These are phyloP conservation scores for Oryctolagus cuniculus DNA, from an alignment of 2,113 vertebrate genomes.

Conservation along the genomic window DNA sequence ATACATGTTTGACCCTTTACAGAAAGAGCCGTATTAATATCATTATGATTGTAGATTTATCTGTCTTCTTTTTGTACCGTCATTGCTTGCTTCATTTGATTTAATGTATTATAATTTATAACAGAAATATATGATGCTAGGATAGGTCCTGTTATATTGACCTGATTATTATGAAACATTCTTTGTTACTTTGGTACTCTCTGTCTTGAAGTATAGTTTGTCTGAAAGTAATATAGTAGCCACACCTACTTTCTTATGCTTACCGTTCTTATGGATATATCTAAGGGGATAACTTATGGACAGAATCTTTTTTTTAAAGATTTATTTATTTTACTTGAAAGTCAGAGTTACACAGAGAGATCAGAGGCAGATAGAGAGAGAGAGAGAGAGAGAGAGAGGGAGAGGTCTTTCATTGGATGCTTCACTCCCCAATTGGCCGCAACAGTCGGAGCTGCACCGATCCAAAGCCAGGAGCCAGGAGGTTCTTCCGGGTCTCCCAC, in stretches of 20 bases:
- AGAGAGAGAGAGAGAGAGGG: no score
- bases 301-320: neutral
- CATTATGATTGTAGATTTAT: neutral
- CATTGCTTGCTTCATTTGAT: neutral
- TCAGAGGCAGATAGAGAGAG: no score
- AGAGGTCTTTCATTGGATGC: no score
- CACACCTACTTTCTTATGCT: neutral
- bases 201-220: neutral
- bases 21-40: neutral
- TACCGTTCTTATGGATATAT: neutral
- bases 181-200: neutral
- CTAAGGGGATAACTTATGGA: neutral
- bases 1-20: neutral
- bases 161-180: neutral
- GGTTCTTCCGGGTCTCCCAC: no score
- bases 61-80: neutral
- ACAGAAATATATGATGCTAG: neutral
- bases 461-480: no score
- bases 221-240: neutral
- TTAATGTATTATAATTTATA: neutral
- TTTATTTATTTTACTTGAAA: no score
- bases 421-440: no score
- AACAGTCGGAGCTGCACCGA: no score
- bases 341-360: no score
- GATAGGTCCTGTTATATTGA: neutral